These are phyloP conservation scores for Polyergus mexicanus DNA, from an alignment of 1,140 invertebrate species.

Conservation along the genomic window DNA sequence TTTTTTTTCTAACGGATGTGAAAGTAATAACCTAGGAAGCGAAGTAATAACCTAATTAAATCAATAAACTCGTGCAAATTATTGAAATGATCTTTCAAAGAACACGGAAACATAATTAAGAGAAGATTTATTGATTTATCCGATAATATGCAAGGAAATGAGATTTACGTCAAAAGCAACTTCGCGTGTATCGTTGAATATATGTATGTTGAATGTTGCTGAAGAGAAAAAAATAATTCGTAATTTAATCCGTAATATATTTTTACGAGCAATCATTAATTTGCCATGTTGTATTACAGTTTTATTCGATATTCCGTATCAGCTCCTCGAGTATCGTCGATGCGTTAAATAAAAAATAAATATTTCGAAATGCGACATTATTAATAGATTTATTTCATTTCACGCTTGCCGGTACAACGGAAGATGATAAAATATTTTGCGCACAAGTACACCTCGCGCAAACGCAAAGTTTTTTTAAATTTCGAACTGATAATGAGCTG, in stretches of 20 bases:
- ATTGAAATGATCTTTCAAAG: neutral
- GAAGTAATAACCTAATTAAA: constrained; percentile 43
- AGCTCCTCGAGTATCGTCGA: neutral
- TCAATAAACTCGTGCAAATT: constrained; percentile 18
- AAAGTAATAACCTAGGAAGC: neutral
- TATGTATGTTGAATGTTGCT: neutral
- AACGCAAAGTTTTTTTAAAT: constrained; percentile 2
- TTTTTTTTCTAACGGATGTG: neutral
- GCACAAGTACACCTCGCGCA: neutral
- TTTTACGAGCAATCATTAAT: neutral
- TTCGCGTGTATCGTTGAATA: neutral
- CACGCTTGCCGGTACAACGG: neutral
- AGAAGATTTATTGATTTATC: neutral
- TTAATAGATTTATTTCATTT: constrained; percentile 30
- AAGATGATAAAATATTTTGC: neutral
- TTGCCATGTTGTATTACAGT: neutral
- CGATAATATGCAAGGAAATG: neutral
- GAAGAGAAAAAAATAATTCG: neutral
- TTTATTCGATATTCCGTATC: neutral
- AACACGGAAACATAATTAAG: neutral
- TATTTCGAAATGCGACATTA: neutral
- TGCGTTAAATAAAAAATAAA: neutral
- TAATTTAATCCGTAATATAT: neutral
- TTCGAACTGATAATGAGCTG: neutral
- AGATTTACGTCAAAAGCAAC: constrained; percentile 9